These are phyloP conservation scores for Emberiza fucata DNA, from an alignment of 2,113 vertebrate genomes.

Conservation along the genomic window DNA sequence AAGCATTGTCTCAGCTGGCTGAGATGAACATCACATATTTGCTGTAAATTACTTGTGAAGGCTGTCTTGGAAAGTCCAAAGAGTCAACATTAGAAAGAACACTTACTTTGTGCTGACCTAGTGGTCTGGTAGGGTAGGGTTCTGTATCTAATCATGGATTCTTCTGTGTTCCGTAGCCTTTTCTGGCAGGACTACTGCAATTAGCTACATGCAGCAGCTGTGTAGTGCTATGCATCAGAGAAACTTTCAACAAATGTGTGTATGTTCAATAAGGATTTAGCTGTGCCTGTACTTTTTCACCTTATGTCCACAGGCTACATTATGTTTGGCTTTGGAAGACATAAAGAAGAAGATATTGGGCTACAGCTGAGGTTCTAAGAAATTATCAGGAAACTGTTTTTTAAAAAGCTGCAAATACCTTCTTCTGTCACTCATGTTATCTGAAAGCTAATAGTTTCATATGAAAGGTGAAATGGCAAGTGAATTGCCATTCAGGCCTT, in stretches of 20 bases:
- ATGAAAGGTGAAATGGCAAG: background rate
- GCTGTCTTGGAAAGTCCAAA: background rate
- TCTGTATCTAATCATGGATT: background rate
- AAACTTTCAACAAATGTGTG: background rate
- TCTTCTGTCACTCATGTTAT: background rate
- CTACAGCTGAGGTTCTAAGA: background rate
- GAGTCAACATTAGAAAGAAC: background rate
- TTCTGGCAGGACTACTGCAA: background rate
- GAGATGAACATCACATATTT: background rate
- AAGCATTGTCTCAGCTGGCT: background rate
- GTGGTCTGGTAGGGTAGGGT: background rate
- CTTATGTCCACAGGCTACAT: background rate
- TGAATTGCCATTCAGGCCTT: background rate
- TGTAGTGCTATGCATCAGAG: background rate
- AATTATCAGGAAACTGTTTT: background rate
- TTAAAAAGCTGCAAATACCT: background rate
- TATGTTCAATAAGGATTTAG: background rate
- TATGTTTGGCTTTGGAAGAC: background rate
- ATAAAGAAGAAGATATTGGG: background rate
- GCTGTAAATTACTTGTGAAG: background rate
- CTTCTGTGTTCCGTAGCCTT: background rate
- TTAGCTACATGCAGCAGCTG: background rate
- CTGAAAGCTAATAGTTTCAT: background rate
- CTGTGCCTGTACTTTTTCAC: background rate
- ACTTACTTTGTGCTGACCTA: background rate